Evolutionary conservation across 2,797 vertebrate genomes (phyloP), one percentile per base, ranked within the genome.

Genomic region (Clarias fuscus): DNA sequence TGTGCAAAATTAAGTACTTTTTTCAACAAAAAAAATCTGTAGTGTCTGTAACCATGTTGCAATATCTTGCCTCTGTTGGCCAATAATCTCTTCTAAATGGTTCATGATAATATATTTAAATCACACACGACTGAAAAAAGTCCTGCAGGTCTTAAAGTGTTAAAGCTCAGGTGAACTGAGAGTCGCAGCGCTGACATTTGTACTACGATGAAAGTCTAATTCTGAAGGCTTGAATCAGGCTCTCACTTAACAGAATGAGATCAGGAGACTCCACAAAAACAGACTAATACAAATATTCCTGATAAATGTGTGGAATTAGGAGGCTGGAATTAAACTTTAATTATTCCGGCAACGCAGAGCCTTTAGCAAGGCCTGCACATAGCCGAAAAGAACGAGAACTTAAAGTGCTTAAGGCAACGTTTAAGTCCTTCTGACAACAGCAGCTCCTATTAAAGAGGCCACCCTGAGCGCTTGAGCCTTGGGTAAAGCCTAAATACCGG

Each of bases 261-360:
- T 79, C 33, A 67, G 10, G 43, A 71, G 58, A 4, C 14, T 15
- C 13, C 10, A 27, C 0, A 22, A 80, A 64, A 72, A 27, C 10
- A 62, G 58, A 22, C 53, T 27, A 40, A 56, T 24, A 81, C 0
- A 2, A 82, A 77, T 48, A 83, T 59, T 86, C 67, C 61, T 70
- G 64, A 64, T 58, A 67, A 83, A 61, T 48, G 30, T 61, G 33
- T 48, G 30, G 62, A 72, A 76, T 83, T 80, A 40, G 27, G 27
- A 40, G 27, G 27, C 37, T 61, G 13, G 72, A 75, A 86, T 86
- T 89, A 84, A 86, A 86, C 85, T 11, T 53, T 53, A 20, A 77
- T n/a, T 64, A 84, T 73, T 68, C 87, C 5, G 53, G 76, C 58
- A 7, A 53, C 76, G 17, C 37, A 1, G 27, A 1, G 18, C 43